Conservation (phyloP, 92 coral and sea anemone species). For the Micromussa lordhowensis region DNA sequence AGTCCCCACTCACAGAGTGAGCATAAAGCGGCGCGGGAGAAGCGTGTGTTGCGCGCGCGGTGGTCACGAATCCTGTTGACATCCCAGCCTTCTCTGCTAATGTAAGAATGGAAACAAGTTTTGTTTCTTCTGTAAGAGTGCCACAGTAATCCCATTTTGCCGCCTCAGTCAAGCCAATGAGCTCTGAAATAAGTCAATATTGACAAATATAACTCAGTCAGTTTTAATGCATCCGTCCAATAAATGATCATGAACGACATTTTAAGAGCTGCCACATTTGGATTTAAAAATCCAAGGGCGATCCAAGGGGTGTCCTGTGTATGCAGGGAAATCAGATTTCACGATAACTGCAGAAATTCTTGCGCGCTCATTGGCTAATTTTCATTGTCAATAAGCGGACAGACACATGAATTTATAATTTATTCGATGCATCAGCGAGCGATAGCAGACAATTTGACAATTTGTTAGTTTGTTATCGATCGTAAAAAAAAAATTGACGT, state of each 20-base stretch:
- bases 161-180: slow-evolving; percentile 79
- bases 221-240: neutral
- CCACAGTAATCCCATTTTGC: slow-evolving; percentile 69
- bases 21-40: slow-evolving; percentile 76
- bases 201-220: neutral
- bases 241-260: neutral
- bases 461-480: too few species aligned
- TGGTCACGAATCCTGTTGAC: slow-evolving; percentile 91
- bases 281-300: neutral
- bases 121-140: slow-evolving; percentile 65
- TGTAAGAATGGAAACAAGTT: slow-evolving; percentile 83
- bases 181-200: slow-evolving; percentile 42
- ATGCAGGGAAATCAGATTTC: too few species aligned
- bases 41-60: slow-evolving; percentile 89
- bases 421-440: too few species aligned
- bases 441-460: too few species aligned
- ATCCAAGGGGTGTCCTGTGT: too few species aligned
- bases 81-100: slow-evolving; percentile 87
- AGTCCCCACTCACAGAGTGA: slow-evolving; percentile 70
- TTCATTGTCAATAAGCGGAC: too few species aligned
- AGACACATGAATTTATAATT: too few species aligned
- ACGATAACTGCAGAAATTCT: too few species aligned
- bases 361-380: too few species aligned
- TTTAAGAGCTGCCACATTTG: neutral
- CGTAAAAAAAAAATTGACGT: too few species aligned